Conservation (phyloP, 2,797 vertebrate species). For the Gambelia wislizenii region DNA sequence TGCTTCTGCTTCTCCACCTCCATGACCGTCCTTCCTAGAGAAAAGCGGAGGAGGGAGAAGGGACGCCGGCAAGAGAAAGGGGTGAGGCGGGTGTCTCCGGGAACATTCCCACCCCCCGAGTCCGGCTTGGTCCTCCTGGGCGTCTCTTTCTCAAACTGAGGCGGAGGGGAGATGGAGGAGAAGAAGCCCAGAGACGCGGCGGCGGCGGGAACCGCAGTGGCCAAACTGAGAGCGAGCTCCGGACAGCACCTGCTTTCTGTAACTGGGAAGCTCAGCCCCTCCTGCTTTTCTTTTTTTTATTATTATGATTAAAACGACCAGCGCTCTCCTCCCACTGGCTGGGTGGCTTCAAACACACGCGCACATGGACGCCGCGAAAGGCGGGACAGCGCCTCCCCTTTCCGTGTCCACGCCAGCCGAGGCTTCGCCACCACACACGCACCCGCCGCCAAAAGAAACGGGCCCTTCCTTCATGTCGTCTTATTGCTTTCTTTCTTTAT, state of each 20-base stretch:
- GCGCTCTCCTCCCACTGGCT: conserved; percentile 40
- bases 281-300: background rate
- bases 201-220: background rate
- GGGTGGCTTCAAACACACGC: conserved; percentile 11
- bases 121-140: background rate
- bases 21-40: background rate
- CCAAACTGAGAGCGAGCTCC: conserved; percentile 3
- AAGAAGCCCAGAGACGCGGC: background rate
- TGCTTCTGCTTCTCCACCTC: background rate
- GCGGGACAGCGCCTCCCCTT: background rate
- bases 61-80: background rate
- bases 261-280: conserved; percentile 21
- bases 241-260: conserved; percentile 47
- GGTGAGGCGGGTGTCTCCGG: background rate
- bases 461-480: too few relatives aligned
- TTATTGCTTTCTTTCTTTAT: too few relatives aligned
- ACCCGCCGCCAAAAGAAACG: too few relatives aligned
- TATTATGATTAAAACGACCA: conserved; percentile 34
- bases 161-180: background rate
- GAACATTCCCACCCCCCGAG: background rate
- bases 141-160: too few relatives aligned
- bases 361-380: background rate
- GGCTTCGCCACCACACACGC: background rate
- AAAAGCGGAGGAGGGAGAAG: background rate
- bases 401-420: background rate